Evolutionary conservation across 2,888 invertebrate genomes (phyloP).

Genomic region (Peribatodes rhomboidaria): DNA sequence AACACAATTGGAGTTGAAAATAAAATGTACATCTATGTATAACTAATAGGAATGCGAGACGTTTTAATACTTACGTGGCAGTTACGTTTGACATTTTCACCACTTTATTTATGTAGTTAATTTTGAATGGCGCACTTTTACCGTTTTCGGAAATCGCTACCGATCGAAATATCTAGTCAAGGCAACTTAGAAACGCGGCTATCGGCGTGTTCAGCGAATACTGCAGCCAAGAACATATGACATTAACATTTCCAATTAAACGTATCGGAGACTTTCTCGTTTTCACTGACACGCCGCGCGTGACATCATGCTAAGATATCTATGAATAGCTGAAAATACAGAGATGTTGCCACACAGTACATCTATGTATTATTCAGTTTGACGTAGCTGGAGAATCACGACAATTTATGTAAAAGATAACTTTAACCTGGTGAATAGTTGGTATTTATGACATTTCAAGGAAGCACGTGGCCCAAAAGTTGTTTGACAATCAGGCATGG

Average conservation of each 20-base stretch:
- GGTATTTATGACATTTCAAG: no score
- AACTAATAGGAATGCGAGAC: not conserved
- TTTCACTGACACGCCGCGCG: conserved; percentile 55
- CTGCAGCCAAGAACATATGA: conserved; percentile 49
- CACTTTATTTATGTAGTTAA: conserved; percentile 1
- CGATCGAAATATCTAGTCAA: conserved; percentile 23
- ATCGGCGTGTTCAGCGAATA: conserved; percentile 55
- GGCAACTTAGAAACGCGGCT: conserved; percentile 34
- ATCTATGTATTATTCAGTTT: conserved; percentile 27
- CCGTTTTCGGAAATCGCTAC: not conserved
- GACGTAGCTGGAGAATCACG: conserved; percentile 34
- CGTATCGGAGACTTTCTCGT: conserved; percentile 53
- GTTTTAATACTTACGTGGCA: conserved; percentile 10
- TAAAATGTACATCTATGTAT: not conserved
- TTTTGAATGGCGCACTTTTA: not conserved
- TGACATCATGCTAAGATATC: conserved; percentile 45
- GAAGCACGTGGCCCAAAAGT: no score
- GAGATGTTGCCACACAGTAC: conserved; percentile 21
- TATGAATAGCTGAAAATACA: conserved; percentile 29
- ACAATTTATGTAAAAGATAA: conserved; percentile 1
- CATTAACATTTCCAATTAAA: conserved; percentile 54
- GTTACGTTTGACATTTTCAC: conserved; percentile 1
- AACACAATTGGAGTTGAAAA: not conserved
- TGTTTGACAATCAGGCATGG: no score
- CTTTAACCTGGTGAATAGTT: not conserved